phyloP scores from a whole-genome alignment of 1,140 invertebrate species.

The Pemphigus obesinymphae region DNA sequence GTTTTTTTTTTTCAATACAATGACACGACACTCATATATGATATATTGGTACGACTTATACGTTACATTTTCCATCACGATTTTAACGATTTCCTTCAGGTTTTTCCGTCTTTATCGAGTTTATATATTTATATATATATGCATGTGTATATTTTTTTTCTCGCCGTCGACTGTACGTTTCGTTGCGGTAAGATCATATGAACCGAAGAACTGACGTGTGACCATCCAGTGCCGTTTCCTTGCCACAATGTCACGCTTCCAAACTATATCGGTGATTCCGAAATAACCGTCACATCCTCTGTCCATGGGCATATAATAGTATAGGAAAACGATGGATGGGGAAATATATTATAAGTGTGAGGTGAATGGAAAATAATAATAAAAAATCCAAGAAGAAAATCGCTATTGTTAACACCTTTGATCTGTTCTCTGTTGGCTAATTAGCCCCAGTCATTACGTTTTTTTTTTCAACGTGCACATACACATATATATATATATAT shows the following conservation, averaged over 20 bases:
- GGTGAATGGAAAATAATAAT: conserved; percentile 9
- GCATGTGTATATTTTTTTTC: not conserved
- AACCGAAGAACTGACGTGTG: conserved; percentile 40
- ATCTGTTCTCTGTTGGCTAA: conserved; percentile 37
- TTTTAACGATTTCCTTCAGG: conserved; percentile 7
- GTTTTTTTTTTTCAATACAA: not conserved
- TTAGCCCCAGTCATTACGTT: conserved; percentile 13
- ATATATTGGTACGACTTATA: not conserved
- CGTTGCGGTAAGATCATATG: conserved; percentile 39
- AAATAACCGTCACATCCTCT: conserved; percentile 41
- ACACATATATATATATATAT: not conserved
- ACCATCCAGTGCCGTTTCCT: conserved; percentile 40
- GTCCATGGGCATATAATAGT: conserved; percentile 11
- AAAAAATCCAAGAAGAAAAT: conserved; percentile 34
- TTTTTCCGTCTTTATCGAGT: not conserved
- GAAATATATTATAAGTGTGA: not conserved
- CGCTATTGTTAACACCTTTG: conserved; percentile 42
- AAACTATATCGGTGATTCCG: conserved; percentile 40
- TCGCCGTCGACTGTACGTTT: not conserved
- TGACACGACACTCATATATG: not conserved
- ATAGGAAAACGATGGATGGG: not conserved
- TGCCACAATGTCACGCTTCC: conserved; percentile 40
- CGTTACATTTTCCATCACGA: conserved; percentile 12
- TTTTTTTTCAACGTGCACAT: conserved; percentile 10
- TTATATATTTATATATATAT: not conserved